Conservation (phyloP, 2,113 vertebrate genomes). For the Pedetes capensis region DNA sequence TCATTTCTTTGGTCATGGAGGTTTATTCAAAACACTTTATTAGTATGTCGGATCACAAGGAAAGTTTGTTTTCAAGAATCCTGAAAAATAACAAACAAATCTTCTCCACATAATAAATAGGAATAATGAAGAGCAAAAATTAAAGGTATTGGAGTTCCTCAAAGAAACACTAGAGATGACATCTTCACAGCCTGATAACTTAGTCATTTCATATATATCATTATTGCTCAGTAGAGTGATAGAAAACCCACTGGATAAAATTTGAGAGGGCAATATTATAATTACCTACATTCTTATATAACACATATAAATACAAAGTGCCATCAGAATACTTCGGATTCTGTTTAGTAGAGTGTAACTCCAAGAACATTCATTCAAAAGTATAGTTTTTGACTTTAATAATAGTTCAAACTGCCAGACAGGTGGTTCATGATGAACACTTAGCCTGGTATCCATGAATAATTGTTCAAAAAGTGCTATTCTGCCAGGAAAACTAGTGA, state of each 20-base stretch:
- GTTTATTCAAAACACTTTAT: neutral
- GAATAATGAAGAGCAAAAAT: neutral
- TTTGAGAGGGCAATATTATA: neutral
- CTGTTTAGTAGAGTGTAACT: neutral
- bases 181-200: neutral
- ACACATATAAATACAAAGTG: neutral
- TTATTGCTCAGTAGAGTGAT: neutral
- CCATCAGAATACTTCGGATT: neutral
- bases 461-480: neutral
- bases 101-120: neutral
- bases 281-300: neutral
- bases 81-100: neutral
- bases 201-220: neutral
- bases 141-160: neutral
- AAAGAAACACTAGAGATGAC: neutral
- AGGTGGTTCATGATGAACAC: neutral
- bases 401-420: neutral
- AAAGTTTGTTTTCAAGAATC: neutral
- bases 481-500: neutral
- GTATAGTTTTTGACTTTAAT: neutral
- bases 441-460: fast-evolving
- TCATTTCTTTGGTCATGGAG: neutral
- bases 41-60: neutral
- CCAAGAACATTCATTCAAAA: neutral
- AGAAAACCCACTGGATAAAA: neutral